A percentile compares a stretch with the other conserved stretches of the same genome.
These are phyloP conservation scores for Microctonus brassicae DNA, from an alignment of 2,888 invertebrate genomes.

Conservation along the genomic window DNA sequence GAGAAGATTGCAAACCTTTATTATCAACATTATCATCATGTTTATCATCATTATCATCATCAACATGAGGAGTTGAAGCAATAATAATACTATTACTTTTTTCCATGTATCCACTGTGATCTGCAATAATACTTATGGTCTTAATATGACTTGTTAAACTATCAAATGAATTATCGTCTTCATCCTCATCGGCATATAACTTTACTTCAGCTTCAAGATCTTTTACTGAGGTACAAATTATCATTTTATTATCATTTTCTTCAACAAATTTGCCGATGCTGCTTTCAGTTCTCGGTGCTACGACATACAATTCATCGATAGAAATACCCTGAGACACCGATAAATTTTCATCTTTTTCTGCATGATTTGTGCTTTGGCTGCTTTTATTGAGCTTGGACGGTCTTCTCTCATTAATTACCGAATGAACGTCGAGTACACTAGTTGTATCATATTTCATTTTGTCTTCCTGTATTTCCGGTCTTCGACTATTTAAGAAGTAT, in stretches of 20 bases:
- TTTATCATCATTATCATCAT: not conserved
- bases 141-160: not conserved
- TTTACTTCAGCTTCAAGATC: slow-evolving; percentile 44
- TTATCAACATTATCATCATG: not conserved
- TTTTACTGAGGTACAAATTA: slow-evolving; percentile 21
- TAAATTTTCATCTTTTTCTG: slow-evolving; percentile 26
- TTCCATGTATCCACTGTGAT: slow-evolving; percentile 18
- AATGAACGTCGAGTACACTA: slow-evolving; percentile 63
- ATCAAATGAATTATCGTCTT: slow-evolving; percentile 24
- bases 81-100: slow-evolving; percentile 11
- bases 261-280: not conserved
- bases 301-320: slow-evolving; percentile 21
- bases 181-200: slow-evolving; percentile 58
- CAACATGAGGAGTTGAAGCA: slow-evolving; percentile 2
- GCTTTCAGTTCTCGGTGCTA: slow-evolving; percentile 14
- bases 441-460: slow-evolving; percentile 20
- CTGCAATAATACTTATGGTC: slow-evolving; percentile 27
- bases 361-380: slow-evolving; percentile 24
- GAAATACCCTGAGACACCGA: slow-evolving; percentile 28
- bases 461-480: slow-evolving; percentile 12
- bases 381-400: slow-evolving; percentile 60
- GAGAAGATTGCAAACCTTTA: no score
- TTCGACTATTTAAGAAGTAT: slow-evolving; percentile 13
- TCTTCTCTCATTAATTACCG: slow-evolving; percentile 66
- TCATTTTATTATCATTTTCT: slow-evolving; percentile 9